Evolutionary conservation across 2,113 vertebrate species (phyloP).

Genomic region (Brachypodius melanocephalos): DNA sequence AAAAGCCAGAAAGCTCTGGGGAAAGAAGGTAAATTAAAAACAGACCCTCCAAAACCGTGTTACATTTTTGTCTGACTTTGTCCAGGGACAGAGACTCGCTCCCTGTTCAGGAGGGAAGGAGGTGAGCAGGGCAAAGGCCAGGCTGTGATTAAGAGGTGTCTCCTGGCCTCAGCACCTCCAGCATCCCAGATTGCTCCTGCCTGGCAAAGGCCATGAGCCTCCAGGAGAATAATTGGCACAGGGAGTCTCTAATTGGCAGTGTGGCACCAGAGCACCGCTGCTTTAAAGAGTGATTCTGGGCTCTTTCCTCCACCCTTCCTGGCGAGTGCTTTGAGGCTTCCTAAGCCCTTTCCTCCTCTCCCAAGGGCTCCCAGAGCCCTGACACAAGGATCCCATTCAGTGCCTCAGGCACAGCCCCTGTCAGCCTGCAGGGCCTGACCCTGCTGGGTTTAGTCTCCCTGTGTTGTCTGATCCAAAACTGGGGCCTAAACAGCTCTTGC

Average conservation of each 20-base stretch:
- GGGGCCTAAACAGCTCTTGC: background rate
- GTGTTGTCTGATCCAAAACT: background rate
- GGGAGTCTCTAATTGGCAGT: background rate
- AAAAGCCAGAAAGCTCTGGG: background rate
- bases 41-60: background rate
- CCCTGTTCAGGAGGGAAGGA: background rate
- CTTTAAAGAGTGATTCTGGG: background rate
- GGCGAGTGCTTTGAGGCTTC: background rate
- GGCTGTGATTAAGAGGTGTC: background rate
- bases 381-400: background rate
- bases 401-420: background rate
- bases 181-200: background rate
- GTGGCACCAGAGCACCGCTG: background rate
- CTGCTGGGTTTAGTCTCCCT: background rate
- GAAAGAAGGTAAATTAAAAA: background rate
- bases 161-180: background rate
- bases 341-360: background rate
- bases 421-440: background rate
- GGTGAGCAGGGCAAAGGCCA: background rate
- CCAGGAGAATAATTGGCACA: background rate
- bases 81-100: background rate
- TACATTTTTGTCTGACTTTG: background rate
- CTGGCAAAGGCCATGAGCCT: background rate
- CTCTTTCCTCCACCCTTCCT: background rate
- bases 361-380: background rate